phyloP scores from a whole-genome alignment of 2,888 invertebrate species.

The Panzeria rudis region DNA sequence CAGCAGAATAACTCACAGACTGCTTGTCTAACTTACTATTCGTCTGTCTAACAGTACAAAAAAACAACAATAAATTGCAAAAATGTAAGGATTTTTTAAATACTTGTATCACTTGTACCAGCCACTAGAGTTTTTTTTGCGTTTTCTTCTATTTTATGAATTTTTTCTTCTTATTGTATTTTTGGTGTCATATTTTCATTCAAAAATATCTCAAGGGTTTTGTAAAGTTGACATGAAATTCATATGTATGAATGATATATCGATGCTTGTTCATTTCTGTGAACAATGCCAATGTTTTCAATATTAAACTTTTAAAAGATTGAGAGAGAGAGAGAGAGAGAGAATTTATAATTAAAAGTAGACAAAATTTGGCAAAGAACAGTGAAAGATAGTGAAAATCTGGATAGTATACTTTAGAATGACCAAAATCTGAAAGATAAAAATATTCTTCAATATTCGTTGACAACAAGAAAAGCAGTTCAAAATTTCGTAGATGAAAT shows the following conservation, averaged over 20 bases:
- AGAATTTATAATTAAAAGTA: not conserved
- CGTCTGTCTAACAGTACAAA: not conserved
- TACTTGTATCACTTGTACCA: constrained; percentile 23
- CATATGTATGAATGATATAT: constrained; percentile 58
- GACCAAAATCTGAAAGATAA: too few relatives aligned
- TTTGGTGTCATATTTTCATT: constrained; percentile 66
- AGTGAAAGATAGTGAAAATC: not conserved
- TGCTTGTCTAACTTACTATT: constrained; percentile 26
- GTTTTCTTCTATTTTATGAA: not conserved
- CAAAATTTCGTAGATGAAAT: too few relatives aligned
- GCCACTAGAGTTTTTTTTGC: not conserved
- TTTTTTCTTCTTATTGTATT: constrained; percentile 13
- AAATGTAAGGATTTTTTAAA: constrained; percentile 47
- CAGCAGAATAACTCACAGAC: constrained; percentile 26
- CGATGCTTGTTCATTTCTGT: constrained; percentile 31
- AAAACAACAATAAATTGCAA: constrained; percentile 49
- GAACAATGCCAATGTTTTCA: constrained; percentile 47
- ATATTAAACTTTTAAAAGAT: not conserved
- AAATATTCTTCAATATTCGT: too few relatives aligned
- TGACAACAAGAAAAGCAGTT: too few relatives aligned
- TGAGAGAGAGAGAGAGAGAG: too few relatives aligned
- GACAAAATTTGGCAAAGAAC: not conserved
- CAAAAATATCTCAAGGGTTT: constrained; percentile 63
- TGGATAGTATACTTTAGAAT: too few relatives aligned
- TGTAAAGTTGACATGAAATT: constrained; percentile 64